phyloP scores from a whole-genome alignment of 2,888 invertebrate genomes.

The Caenorhabditis drosophilae region DNA sequence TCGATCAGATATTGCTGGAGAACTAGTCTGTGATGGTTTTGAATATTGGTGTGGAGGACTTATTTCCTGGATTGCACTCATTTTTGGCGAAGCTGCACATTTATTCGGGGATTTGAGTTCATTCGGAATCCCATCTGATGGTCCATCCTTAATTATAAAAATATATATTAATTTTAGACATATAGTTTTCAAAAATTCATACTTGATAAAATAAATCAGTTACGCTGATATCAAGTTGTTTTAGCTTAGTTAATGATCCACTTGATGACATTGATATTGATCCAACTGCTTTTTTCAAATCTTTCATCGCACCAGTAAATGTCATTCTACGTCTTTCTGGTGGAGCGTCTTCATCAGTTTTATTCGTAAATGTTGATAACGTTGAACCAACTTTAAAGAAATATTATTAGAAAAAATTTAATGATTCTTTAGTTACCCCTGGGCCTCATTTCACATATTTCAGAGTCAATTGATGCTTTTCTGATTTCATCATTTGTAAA shows the following conservation, averaged over 20 bases:
- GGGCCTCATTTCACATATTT: slow-evolving; percentile 3
- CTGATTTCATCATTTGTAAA: slow-evolving; percentile 2
- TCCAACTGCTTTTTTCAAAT: slow-evolving; percentile 9
- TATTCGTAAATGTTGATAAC: slow-evolving; percentile 6
- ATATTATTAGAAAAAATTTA: no score
- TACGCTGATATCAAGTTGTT: slow-evolving; percentile 20
- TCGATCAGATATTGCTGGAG: neutral
- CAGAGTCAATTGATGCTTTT: slow-evolving; percentile 8
- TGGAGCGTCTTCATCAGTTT: slow-evolving; percentile 15
- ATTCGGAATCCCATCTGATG: slow-evolving; percentile 4
- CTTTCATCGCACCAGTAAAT: slow-evolving; percentile 10
- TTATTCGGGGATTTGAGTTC: slow-evolving; percentile 17
- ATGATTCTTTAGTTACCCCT: no score
- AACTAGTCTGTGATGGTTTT: no score
- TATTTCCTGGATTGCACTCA: slow-evolving; percentile 14
- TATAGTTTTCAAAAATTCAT: neutral
- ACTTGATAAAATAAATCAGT: slow-evolving; percentile 25
- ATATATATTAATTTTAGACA: neutral
- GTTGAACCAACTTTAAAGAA: slow-evolving; percentile 29
- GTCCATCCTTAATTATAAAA: slow-evolving; percentile 13
- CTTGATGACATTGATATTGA: slow-evolving; percentile 17
- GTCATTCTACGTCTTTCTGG: slow-evolving; percentile 14
- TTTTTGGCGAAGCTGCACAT: slow-evolving; percentile 9
- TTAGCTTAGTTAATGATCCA: slow-evolving; percentile 16
- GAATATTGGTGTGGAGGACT: slow-evolving; percentile 5